Percentiles rank a stretch among this genome's conserved stretches.
phyloP scores from a whole-genome alignment of 2,888 invertebrate genomes.

The Oasisia sp. region DNA sequence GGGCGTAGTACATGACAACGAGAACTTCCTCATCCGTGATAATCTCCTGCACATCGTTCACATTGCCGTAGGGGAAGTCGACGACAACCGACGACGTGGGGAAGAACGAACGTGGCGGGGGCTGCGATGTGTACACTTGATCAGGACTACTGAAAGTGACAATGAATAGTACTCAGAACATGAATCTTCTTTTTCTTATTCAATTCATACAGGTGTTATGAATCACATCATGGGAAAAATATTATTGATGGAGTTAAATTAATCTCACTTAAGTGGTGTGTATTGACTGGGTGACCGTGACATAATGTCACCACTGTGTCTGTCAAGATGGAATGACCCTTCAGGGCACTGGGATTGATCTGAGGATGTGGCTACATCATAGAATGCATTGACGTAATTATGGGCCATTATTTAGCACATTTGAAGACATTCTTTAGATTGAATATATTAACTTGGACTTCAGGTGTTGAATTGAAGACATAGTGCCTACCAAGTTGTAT shows the following conservation, averaged over 20 bases:
- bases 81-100: constrained; percentile 75
- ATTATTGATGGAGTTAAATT: background rate
- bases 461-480: no score
- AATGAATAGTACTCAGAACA: background rate
- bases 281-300: background rate
- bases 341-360: background rate
- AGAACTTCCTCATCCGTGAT: constrained; percentile 78
- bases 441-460: no score
- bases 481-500: no score
- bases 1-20: constrained; percentile 93
- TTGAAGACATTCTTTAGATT: no score
- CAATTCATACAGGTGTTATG: background rate
- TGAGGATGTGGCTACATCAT: background rate
- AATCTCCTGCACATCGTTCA: constrained; percentile 74
- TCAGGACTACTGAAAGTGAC: background rate
- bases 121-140: constrained; percentile 57
- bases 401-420: background rate
- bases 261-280: background rate
- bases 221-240: background rate
- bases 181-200: no score
- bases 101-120: constrained; percentile 79
- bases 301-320: background rate
- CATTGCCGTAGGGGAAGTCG: constrained; percentile 83
- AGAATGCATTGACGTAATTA: background rate
- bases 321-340: background rate